phyloP scores from a whole-genome alignment of 2,113 vertebrate genomes.

The Labeo catla region DNA sequence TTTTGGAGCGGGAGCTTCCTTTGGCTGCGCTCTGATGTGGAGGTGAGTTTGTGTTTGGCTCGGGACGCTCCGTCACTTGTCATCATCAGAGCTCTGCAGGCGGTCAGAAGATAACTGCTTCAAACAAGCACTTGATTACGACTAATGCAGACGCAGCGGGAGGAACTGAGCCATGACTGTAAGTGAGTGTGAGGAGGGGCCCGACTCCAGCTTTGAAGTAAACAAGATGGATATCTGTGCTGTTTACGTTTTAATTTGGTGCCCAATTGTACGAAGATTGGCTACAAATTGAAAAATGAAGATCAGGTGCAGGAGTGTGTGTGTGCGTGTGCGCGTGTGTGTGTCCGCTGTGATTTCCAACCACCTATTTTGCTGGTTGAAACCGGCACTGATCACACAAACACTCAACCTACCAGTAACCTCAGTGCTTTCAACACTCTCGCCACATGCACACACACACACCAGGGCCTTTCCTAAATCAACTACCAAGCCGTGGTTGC shows the following conservation, averaged over 20 bases:
- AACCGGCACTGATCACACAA: background rate
- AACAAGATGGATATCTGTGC: constrained; percentile 78
- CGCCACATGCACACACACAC: background rate
- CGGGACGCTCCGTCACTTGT: constrained; percentile 34
- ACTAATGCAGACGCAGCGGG: constrained; percentile 67
- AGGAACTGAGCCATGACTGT: constrained; percentile 54
- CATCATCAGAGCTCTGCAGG: constrained; percentile 42
- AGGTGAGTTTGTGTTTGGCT: background rate
- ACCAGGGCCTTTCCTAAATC: no score
- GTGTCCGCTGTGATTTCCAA: constrained; percentile 19
- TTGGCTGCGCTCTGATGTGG: background rate
- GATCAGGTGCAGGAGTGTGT: constrained; percentile 71
- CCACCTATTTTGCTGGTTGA: constrained; percentile 28
- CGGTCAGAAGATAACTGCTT: constrained; percentile 28
- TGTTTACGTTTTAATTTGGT: constrained; percentile 78
- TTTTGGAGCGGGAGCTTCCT: background rate
- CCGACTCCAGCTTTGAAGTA: constrained; percentile 70
- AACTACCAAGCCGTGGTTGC: background rate
- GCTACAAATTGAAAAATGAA: constrained; percentile 83
- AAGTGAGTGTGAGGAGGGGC: constrained; percentile 52
- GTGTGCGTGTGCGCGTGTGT: background rate
- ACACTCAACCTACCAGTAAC: constrained; percentile 9
- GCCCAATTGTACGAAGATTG: constrained; percentile 76
- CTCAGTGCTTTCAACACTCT: constrained; percentile 55
- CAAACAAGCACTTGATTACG: constrained; percentile 68